Evolutionary conservation across 1,140 invertebrate species (phyloP), one percentile per base, ranked within the genome.

Genomic region (Lepidostoma basale): DNA sequence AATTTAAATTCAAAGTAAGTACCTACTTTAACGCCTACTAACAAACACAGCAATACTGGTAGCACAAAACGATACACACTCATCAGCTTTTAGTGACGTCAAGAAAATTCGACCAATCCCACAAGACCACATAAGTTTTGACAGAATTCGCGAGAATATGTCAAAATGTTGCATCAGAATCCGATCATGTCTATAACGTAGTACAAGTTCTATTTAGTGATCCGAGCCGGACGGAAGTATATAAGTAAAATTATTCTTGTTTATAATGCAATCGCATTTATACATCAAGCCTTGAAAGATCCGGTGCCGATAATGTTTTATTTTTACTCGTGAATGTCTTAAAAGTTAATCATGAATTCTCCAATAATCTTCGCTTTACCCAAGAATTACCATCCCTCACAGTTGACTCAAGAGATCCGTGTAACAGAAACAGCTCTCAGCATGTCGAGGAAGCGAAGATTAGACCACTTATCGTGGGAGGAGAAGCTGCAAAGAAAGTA

Each of bases 401-500:
- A 87, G 30, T 77, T 85, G 39, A 79, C 80, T 72, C 80, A 84
- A 62, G 79, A 80, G 44, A 79, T 81, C 62, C 75, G 81, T 59
- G 76, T 80, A 60, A 79, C 79, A 49, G 77, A 77, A 60, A 76
- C 77, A 47, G 78, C 84, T 23, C 75, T 77, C 25, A 76, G 78
- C 28, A 76, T 81, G 49, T 79, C 78, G 28, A 77, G 90, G 74
- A 92, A 92, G 76, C 82, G 91, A 33, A 83, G 90, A 16, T 78
- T 93, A 65, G 90, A 93, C 78, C 90, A 92, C 78, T 77, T 93
- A 2, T 86, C 89, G 23, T 92, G 89, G 88, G 92, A 93, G 76
- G 91, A 93, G 79, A 93, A 93, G 77, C 81, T 92, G 65, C 89
- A 92, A 76, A 83, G 92, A 77, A 93, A 93, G 91, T 93, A 83